Conservation (phyloP, 2,888 invertebrate species). For the Lutraria lutraria region DNA sequence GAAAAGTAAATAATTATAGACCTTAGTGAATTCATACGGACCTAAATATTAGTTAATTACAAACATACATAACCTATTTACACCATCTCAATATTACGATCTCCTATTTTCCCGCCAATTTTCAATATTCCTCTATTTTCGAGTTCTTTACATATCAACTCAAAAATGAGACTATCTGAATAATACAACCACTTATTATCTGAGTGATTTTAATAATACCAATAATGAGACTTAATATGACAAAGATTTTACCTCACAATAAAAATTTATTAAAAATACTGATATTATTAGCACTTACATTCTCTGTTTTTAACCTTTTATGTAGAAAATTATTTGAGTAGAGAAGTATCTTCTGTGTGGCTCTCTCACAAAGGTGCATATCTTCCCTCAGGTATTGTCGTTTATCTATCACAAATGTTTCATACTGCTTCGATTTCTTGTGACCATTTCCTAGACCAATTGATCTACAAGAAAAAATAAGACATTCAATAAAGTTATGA, state of each 20-base stretch:
- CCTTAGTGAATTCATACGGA: no score
- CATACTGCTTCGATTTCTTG: slow-evolving; percentile 82
- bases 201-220: no score
- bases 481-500: not conserved
- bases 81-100: no score
- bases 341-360: slow-evolving; percentile 82
- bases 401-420: slow-evolving; percentile 82
- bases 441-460: slow-evolving; percentile 85
- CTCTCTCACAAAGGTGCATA: slow-evolving; percentile 84
- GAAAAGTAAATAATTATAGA: no score
- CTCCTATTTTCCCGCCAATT: no score
- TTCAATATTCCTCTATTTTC: no score
- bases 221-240: not conserved
- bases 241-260: not conserved
- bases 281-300: slow-evolving; percentile 66
- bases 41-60: no score
- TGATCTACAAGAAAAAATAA: slow-evolving; percentile 37
- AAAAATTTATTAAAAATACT: not conserved
- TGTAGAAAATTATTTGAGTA: slow-evolving; percentile 87
- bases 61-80: no score
- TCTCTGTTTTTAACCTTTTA: slow-evolving; percentile 84
- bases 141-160: no score
- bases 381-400: slow-evolving; percentile 78
- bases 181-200: no score
- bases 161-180: no score